Conservation (phyloP, 2,113 vertebrate genomes). For the Brachyistius frenatus region DNA sequence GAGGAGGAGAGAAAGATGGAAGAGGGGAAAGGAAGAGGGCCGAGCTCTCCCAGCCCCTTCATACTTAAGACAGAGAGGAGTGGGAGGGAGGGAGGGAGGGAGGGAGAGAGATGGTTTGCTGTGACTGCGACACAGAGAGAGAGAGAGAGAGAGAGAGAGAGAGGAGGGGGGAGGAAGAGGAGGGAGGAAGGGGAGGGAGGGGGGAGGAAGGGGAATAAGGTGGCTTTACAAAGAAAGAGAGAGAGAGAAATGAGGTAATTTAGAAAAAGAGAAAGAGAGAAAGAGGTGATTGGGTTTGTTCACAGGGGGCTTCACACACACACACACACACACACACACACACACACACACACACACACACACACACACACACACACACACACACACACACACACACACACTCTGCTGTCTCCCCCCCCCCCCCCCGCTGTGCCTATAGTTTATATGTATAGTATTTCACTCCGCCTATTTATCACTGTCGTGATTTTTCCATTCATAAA, state of each 20-base stretch:
- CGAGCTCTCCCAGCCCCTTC: slow-evolving; percentile 86
- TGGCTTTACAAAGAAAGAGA: slow-evolving; percentile 78
- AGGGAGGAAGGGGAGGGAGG: too few species aligned
- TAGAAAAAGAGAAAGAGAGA: slow-evolving; percentile 28
- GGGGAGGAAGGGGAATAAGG: slow-evolving; percentile 71
- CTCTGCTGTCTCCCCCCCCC: not conserved
- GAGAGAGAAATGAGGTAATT: slow-evolving; percentile 78
- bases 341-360: slow-evolving; percentile 30
- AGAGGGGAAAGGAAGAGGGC: slow-evolving; percentile 79
- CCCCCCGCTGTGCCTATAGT: slow-evolving; percentile 1
- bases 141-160: slow-evolving; percentile 60
- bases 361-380: slow-evolving; percentile 28
- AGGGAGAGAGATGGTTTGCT: slow-evolving; percentile 78
- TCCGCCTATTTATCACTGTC: slow-evolving; percentile 53
- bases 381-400: slow-evolving; percentile 19
- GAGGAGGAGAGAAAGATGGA: slow-evolving; percentile 75
- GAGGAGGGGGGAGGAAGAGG: slow-evolving; percentile 62
- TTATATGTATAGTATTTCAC: slow-evolving; percentile 46
- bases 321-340: slow-evolving; percentile 29
- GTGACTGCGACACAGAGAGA: slow-evolving; percentile 81
- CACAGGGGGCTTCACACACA: slow-evolving; percentile 42
- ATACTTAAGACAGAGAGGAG: slow-evolving; percentile 87
- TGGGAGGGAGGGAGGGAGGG: slow-evolving; percentile 68
- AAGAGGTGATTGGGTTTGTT: slow-evolving; percentile 70
- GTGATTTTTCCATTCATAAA: slow-evolving; percentile 78